Conservation (phyloP, 2,888 invertebrate genomes). For the Cheilosia impressa region DNA sequence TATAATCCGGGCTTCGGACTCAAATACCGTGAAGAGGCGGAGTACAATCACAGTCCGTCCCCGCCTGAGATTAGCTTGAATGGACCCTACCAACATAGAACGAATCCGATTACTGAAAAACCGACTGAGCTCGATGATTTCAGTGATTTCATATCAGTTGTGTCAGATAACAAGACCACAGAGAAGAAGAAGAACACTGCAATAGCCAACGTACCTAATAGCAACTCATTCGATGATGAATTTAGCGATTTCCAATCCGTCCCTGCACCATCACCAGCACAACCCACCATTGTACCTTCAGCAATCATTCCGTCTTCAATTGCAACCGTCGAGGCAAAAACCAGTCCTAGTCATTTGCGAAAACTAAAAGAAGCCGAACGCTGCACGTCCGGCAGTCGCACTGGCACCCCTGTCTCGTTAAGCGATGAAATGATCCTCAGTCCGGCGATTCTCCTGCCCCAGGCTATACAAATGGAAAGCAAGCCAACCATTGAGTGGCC, state of each 20-base stretch:
- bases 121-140: slow-evolving; percentile 27
- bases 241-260: slow-evolving; percentile 84
- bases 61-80: slow-evolving; percentile 29
- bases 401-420: slow-evolving; percentile 76
- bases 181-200: slow-evolving; percentile 36
- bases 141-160: slow-evolving; percentile 35
- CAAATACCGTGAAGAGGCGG: slow-evolving; percentile 75
- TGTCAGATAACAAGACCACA: slow-evolving; percentile 15
- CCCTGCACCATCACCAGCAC: slow-evolving; percentile 75
- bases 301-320: slow-evolving; percentile 48
- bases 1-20: slow-evolving; percentile 81
- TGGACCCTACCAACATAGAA: slow-evolving; percentile 10
- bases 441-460: slow-evolving; percentile 81
- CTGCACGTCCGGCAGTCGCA: slow-evolving; percentile 75
- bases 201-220: slow-evolving; percentile 33
- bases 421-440: slow-evolving; percentile 81
- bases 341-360: slow-evolving; percentile 65
- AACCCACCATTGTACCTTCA: slow-evolving; percentile 64
- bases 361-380: slow-evolving; percentile 63
- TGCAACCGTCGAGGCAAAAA: slow-evolving; percentile 43
- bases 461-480: slow-evolving; percentile 79
- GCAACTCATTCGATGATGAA: slow-evolving; percentile 82
- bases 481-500: slow-evolving; percentile 85
- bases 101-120: slow-evolving; percentile 5
- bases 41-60: slow-evolving; percentile 32